phyloP scores from a whole-genome alignment of 2,888 invertebrate genomes.

The Agonopterix heracliana region DNA sequence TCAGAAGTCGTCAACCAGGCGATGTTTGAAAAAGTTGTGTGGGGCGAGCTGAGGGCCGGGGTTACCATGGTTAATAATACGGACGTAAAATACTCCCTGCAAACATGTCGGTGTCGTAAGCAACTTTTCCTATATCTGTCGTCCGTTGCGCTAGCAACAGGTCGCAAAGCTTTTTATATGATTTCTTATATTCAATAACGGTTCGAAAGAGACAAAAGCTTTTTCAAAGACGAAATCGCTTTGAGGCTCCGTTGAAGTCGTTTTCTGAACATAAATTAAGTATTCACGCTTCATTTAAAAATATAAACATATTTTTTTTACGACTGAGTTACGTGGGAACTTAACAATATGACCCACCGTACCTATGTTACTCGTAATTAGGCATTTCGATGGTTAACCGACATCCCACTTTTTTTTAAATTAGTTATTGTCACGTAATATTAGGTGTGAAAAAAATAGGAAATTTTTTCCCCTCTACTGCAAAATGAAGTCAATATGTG shows the following conservation, averaged over 20 bases:
- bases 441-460: no score
- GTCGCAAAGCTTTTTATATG: constrained; percentile 48
- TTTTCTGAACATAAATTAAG: neutral
- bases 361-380: no score
- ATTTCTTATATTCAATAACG: constrained; percentile 36
- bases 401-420: no score
- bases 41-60: constrained; percentile 45
- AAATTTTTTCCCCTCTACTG: no score
- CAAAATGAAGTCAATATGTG: no score
- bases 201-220: constrained; percentile 26
- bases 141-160: constrained; percentile 57
- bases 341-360: no score
- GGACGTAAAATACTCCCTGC: constrained; percentile 38
- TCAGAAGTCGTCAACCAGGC: constrained; percentile 58
- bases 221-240: constrained; percentile 35
- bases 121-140: constrained; percentile 30
- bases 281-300: neutral
- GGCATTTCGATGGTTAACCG: no score
- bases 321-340: neutral
- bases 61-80: constrained; percentile 73
- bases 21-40: constrained; percentile 59
- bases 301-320: neutral
- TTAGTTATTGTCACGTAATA: no score
- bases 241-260: constrained; percentile 23
- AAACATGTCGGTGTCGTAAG: constrained; percentile 33